Conservation (phyloP, 2,888 invertebrate genomes). For the Nasonia oneida region DNA sequence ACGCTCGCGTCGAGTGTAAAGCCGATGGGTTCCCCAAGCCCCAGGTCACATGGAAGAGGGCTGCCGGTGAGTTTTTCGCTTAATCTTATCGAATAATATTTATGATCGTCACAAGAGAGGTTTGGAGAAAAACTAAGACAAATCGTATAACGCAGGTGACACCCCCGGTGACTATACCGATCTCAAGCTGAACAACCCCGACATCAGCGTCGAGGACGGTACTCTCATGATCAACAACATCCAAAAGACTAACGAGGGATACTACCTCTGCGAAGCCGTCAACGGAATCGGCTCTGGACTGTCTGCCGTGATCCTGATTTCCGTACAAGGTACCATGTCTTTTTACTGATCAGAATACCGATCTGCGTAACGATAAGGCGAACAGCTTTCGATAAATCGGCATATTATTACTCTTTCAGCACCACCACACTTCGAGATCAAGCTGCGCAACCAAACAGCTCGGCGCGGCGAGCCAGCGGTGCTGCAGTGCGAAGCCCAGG, state of each 20-base stretch:
- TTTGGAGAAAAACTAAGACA: too few relatives aligned
- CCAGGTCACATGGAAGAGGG: slow-evolving; percentile 96
- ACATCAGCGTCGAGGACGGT: slow-evolving; percentile 96
- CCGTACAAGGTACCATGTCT: slow-evolving; percentile 89
- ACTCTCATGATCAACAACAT: slow-evolving; percentile 94
- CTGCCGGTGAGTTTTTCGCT: slow-evolving; percentile 86
- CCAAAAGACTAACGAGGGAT: slow-evolving; percentile 95
- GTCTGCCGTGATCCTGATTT: slow-evolving; percentile 95
- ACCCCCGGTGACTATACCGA: slow-evolving; percentile 96
- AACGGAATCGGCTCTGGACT: slow-evolving; percentile 97
- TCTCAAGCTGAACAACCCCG: slow-evolving; percentile 92
- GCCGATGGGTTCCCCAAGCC: slow-evolving; percentile 98
- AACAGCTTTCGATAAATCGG: not conserved
- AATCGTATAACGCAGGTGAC: slow-evolving; percentile 83
- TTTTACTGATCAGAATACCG: slow-evolving; percentile 26
- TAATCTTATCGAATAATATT: not conserved
- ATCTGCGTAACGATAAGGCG: not conserved
- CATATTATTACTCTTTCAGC: slow-evolving; percentile 80
- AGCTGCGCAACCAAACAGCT: slow-evolving; percentile 94
- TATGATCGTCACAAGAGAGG: too few relatives aligned
- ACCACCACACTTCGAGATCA: slow-evolving; percentile 95
- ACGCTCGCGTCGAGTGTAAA: slow-evolving; percentile 96
- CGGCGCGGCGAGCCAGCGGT: slow-evolving; percentile 94
- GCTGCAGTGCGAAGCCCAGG: slow-evolving; percentile 94
- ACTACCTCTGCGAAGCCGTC: slow-evolving; percentile 96